phyloP scores from a whole-genome alignment of 2,797 vertebrate genomes.

The Limnodromus scolopaceus region DNA sequence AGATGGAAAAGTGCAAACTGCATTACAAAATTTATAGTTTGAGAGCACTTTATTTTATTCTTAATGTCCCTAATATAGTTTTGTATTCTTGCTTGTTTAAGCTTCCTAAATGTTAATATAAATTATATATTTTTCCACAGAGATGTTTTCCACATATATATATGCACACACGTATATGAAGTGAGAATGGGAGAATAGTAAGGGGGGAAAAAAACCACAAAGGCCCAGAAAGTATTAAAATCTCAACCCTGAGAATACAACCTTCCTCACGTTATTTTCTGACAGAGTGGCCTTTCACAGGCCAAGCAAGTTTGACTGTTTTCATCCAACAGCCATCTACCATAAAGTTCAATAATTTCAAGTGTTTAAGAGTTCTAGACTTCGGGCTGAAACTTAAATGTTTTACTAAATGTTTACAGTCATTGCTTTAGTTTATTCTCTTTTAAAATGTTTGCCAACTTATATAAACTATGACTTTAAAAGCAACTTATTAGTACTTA shows the following conservation, averaged over 20 bases:
- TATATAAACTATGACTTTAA: neutral
- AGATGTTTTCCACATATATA: neutral
- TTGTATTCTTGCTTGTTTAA: neutral
- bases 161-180: neutral
- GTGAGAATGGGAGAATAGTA: neutral
- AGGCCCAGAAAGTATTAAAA: neutral
- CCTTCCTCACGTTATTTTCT: neutral
- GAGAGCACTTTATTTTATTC: neutral
- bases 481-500: neutral
- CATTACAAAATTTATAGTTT: neutral
- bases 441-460: neutral
- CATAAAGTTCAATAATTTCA: neutral
- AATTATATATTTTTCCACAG: neutral
- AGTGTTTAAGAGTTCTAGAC: neutral
- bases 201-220: neutral
- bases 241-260: neutral
- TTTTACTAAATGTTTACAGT: neutral
- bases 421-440: neutral
- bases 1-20: neutral
- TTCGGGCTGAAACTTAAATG: neutral
- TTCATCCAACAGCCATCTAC: neutral
- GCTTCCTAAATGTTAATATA: neutral
- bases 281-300: neutral
- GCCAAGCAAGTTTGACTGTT: neutral
- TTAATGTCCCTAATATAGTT: neutral